A percentile compares a stretch with the other conserved stretches of the same genome.
Conservation (phyloP, 64 coral and sea anemone species). For the Platygyra sinensis region DNA sequence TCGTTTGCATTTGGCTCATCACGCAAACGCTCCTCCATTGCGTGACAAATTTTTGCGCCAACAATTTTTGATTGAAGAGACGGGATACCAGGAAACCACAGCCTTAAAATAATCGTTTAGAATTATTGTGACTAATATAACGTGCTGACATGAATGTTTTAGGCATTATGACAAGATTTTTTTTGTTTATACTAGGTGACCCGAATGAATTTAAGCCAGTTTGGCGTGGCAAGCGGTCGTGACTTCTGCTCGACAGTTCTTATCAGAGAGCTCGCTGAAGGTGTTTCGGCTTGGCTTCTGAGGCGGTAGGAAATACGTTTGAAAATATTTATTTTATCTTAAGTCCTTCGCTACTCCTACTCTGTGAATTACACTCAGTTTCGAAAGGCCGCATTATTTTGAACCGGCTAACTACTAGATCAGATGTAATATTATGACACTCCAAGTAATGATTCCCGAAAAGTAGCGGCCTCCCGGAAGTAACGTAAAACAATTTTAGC, state of each 20-base stretch:
- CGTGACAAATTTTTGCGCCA: no score
- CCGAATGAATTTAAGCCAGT: constrained; percentile 75
- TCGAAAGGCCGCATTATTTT: no score
- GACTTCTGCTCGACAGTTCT: constrained; percentile 62
- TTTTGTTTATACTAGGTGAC: constrained; percentile 1
- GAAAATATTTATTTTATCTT: neutral
- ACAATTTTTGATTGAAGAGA: no score
- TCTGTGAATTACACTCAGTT: neutral
- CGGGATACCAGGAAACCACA: no score
- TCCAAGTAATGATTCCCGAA: no score
- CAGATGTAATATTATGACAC: no score
- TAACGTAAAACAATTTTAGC: no score
- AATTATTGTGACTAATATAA: neutral
- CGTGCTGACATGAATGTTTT: neutral
- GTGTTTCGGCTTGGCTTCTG: constrained; percentile 44
- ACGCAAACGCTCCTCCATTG: neutral
- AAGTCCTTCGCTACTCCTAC: no score
- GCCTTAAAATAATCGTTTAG: no score
- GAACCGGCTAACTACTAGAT: no score
- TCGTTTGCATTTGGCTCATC: neutral
- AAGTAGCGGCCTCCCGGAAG: no score
- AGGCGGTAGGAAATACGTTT: constrained; percentile 47
- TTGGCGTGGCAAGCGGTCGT: constrained; percentile 80
- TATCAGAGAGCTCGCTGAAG: constrained; percentile 62
- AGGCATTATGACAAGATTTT: neutral